Base-by-base conservation (phyloP, 2,797 vertebrate genomes). In the Mormyrus proboscirostris region DNA sequence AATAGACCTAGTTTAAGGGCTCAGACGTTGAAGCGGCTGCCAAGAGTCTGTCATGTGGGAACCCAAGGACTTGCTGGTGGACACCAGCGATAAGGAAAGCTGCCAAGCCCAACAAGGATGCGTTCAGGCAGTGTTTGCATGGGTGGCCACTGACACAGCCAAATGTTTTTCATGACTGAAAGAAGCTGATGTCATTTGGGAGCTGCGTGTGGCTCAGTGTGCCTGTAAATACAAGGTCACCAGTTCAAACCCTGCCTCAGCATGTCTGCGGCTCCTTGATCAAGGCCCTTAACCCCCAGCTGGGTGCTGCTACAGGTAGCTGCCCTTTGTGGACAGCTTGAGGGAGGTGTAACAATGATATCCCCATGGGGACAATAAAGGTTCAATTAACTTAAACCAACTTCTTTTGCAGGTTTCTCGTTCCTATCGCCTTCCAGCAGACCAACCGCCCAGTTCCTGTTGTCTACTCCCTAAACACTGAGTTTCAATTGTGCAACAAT, bases 351-450 rank as follows among this genome's bases (percentile, higher is more conserved):
- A 33, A 33, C 29, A 33, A 33, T 33, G 29, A 33, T 33, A 33
- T 33, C 29, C 29, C 29, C 29, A 33, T 33, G 29, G 0, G 29
- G 29, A 33, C 29, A 33, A 33, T 33, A 33, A 33, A 33, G 29
- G 29, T 33, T 33, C 29, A 33, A 33, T 33, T 33, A 33, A 33
- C 29, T 33, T 33, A 79, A 51, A 29, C 3, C 33, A 6, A 12
- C 0, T 87, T 76, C 57, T 33, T 88, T 44, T 10, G 4, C 19
- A 99, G 99, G 91, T 99, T 99, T 91, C 94, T 99, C 94, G 96
- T 99, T 91, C 99, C 98, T 0, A 99, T 99, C 38, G 97, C 98
- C 6, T 99, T 99, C 95, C 99, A 99, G 95, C 98, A 99, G 95
- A 99, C 98, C 6, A 99, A 98, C 95, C 96, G 98, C 0, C 98